phyloP scores from a whole-genome alignment of 30 jellyfish, hydroid and myxozoan species.

The Hydra vulgaris region DNA sequence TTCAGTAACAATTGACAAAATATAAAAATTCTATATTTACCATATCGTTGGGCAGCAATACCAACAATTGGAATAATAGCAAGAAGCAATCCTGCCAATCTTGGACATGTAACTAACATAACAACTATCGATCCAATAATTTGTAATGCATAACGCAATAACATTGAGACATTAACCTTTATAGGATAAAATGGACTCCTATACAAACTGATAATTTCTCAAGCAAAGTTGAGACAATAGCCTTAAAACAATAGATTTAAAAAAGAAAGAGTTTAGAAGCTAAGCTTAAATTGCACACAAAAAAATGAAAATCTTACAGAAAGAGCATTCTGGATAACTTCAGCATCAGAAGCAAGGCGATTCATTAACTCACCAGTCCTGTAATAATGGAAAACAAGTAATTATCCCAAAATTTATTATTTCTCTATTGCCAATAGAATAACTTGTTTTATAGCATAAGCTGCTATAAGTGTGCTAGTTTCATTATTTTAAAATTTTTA shows the following conservation, averaged over 20 bases:
- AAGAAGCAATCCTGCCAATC: conserved; percentile 62
- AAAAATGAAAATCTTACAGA: conserved; percentile 49
- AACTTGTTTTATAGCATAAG: too few species aligned
- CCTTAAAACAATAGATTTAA: too few species aligned
- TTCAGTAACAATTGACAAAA: too few species aligned
- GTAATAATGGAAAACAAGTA: conserved; percentile 6
- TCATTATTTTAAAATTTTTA: too few species aligned
- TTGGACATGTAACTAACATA: conserved; percentile 75
- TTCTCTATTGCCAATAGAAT: too few species aligned
- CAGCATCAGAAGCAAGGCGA: conserved; percentile 83
- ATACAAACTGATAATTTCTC: background rate
- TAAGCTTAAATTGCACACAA: too few species aligned
- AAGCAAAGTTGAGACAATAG: too few species aligned
- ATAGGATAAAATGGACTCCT: background rate
- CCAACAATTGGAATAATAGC: conserved; percentile 91
- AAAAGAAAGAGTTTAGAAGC: too few species aligned
- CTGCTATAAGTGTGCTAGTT: too few species aligned
- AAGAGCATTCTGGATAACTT: conserved; percentile 80
- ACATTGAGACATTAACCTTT: conserved; percentile 84
- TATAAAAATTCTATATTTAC: conserved; percentile 21
- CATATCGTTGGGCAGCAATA: conserved; percentile 77
- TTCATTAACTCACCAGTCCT: conserved; percentile 94
- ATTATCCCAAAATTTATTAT: too few species aligned
- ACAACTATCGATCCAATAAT: conserved; percentile 74
- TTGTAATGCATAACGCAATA: conserved; percentile 61